Conservation (phyloP, 2,888 invertebrate species). For the Eulithis testata region DNA sequence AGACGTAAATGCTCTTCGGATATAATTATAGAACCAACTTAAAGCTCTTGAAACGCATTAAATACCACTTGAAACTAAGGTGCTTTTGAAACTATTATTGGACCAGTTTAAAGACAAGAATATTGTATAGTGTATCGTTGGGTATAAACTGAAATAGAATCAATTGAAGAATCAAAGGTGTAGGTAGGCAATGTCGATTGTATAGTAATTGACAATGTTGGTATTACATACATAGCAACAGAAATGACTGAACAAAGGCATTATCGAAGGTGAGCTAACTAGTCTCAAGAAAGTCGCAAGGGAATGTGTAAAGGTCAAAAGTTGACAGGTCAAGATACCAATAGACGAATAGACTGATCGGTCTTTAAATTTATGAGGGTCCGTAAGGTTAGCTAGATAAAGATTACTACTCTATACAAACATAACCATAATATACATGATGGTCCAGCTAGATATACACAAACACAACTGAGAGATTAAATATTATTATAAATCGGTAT, state of each 20-base stretch:
- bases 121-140: slow-evolving; percentile 1
- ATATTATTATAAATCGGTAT: background rate
- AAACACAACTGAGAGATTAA: background rate
- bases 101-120: slow-evolving; percentile 14
- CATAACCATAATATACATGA: too few relatives aligned
- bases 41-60: slow-evolving; percentile 29
- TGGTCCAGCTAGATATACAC: background rate
- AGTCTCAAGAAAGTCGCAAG: slow-evolving; percentile 34
- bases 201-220: slow-evolving; percentile 6
- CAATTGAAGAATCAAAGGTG: slow-evolving; percentile 14
- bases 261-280: slow-evolving; percentile 28
- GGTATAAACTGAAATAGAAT: slow-evolving; percentile 14
- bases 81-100: slow-evolving; percentile 13
- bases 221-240: slow-evolving; percentile 17
- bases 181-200: slow-evolving; percentile 6
- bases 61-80: slow-evolving; percentile 37
- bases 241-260: slow-evolving; percentile 19
- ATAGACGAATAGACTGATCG: slow-evolving; percentile 28
- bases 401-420: background rate
- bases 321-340: slow-evolving; percentile 39
- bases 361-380: slow-evolving; percentile 15
- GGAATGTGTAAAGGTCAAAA: slow-evolving; percentile 39
- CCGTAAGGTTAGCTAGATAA: background rate
- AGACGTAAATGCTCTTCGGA: background rate
- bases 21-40: slow-evolving; percentile 21